These are phyloP conservation scores for Drosophila bocqueti DNA, from an alignment of 1,140 invertebrate species.

Conservation along the genomic window DNA sequence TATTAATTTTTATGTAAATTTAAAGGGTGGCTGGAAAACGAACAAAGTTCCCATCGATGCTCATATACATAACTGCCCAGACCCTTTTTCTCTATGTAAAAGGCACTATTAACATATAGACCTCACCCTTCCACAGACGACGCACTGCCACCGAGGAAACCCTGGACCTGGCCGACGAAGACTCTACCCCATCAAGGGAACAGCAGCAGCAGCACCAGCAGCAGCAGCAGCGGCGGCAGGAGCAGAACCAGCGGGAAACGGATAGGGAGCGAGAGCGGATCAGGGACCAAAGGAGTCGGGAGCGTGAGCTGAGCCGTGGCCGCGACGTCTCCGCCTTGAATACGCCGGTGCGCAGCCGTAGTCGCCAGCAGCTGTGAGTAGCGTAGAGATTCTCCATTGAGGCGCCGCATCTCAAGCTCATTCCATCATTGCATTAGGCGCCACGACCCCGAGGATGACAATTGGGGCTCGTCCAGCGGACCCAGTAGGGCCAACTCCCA, in stretches of 20 bases:
- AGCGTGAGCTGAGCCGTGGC: slow-evolving; percentile 65
- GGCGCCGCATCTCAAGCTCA: slow-evolving; percentile 29
- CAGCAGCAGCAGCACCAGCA: slow-evolving; percentile 47
- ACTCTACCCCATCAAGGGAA: slow-evolving; percentile 59
- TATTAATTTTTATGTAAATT: slow-evolving; percentile 15
- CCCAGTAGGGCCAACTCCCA: slow-evolving; percentile 74
- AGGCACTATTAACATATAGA: not conserved
- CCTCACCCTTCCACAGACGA: slow-evolving; percentile 34
- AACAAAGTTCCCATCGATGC: not conserved
- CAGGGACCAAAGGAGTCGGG: slow-evolving; percentile 67
- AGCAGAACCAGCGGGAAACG: slow-evolving; percentile 50
- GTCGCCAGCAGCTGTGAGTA: slow-evolving; percentile 74
- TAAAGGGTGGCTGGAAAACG: not conserved
- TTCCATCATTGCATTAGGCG: slow-evolving; percentile 52
- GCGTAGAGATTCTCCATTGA: not conserved
- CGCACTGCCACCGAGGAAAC: slow-evolving; percentile 81
- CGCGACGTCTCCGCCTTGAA: slow-evolving; percentile 57
- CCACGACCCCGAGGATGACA: slow-evolving; percentile 72
- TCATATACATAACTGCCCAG: not conserved
- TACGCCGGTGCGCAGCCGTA: slow-evolving; percentile 74
- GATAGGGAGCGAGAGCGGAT: slow-evolving; percentile 59
- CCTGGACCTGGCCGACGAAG: slow-evolving; percentile 70
- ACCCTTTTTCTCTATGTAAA: not conserved
- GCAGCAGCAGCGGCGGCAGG: slow-evolving; percentile 35
- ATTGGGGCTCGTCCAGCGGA: slow-evolving; percentile 80